Evolutionary conservation across 2,888 invertebrate genomes (phyloP), one percentile per base, ranked within the genome.

Genomic region (Dryadula phaetusa): DNA sequence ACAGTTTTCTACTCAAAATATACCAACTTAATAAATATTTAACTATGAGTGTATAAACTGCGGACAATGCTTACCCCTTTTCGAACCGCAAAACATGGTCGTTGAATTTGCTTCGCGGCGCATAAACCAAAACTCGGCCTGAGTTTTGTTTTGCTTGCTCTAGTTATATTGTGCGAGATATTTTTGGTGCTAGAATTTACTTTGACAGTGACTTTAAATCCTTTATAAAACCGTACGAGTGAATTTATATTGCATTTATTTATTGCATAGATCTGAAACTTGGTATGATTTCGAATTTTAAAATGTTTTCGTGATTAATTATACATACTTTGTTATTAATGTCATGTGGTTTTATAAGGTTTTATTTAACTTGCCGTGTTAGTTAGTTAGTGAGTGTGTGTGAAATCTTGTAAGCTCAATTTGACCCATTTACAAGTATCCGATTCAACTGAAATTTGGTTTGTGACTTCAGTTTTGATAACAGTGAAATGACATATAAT

Each of bases 91-190:
- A 62, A 67, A 69, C 67, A 67, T 58, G 67, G 61, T 54, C 63
- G 66, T 64, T 70, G 60, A 67, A 66, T 71, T 70, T 70, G 58
- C 44, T 69, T 46, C 67, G 60, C 64, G 58, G 53, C 67, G 46
- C 54, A 70, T 66, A 68, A 70, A 70, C 60, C 53, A 68, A 70
- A 64, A 67, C 49, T 65, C 46, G 32, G 52, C 25, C 44, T 22
- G 54, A 62, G 62, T 64, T 67, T 70, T 64, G 62, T 64, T 70
- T 64, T 64, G 44, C 58, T 63, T 40, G 60, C 62, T 37, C 44
- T 53, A 54, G 52, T 65, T 67, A 54, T 37, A 56, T 53, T 62
- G 14, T 53, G 16, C 56, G 49, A 47, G 34, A 47, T 56, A 56
- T 58, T 58, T 47, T 49, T 58, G 40, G n/a, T 18, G 34, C 28